phyloP scores from a whole-genome alignment of 1,140 invertebrate species.

The Tetramorium simillimum region DNA sequence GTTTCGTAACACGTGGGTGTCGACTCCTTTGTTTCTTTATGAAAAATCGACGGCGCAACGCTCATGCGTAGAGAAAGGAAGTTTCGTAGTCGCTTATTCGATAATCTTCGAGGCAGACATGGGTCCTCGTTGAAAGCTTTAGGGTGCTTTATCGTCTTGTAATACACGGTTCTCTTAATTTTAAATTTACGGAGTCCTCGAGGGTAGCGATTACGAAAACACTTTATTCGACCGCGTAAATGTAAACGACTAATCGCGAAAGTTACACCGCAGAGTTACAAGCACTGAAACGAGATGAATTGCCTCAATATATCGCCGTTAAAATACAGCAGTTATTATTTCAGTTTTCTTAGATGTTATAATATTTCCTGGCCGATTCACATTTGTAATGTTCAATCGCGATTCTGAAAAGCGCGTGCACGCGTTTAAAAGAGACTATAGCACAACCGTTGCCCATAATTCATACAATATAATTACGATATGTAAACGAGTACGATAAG shows the following conservation, averaged over 20 bases:
- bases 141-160: neutral
- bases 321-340: neutral
- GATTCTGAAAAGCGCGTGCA: neutral
- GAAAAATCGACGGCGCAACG: neutral
- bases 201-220: neutral
- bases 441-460: constrained; percentile 6
- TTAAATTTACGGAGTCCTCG: neutral
- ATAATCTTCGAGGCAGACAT: neutral
- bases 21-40: constrained; percentile 14
- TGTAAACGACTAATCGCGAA: neutral
- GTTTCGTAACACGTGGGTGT: neutral
- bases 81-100: neutral
- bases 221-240: neutral
- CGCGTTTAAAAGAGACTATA: neutral
- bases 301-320: neutral
- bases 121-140: neutral
- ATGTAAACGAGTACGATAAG: constrained; percentile 41
- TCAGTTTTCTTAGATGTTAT: neutral
- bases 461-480: neutral
- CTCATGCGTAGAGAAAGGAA: neutral
- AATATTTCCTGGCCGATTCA: neutral
- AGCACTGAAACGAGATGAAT: neutral
- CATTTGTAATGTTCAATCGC: neutral
- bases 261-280: neutral
- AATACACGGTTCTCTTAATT: neutral